Evolutionary conservation across 1,140 invertebrate genomes (phyloP).

Genomic region (Cotesia glomerata): DNA sequence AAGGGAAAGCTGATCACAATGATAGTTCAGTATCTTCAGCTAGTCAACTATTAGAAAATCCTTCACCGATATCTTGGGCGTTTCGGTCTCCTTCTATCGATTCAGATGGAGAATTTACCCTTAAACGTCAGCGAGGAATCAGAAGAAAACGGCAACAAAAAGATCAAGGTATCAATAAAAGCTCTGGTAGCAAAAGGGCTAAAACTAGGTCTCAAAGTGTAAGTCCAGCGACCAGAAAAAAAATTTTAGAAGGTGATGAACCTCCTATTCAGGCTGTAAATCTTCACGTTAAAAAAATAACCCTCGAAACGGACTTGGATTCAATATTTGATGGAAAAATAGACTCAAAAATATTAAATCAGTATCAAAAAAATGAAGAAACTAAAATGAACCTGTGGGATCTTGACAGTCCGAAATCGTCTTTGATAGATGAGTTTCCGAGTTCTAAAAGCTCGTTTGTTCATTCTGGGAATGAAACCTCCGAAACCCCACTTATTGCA

Average conservation of each 20-base stretch:
- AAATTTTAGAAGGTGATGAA: constrained; percentile 20
- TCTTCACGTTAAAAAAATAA: constrained; percentile 53
- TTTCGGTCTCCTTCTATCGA: constrained; percentile 54
- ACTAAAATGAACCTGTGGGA: constrained; percentile 52
- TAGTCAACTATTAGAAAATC: constrained; percentile 58
- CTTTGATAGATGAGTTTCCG: constrained; percentile 54
- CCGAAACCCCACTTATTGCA: constrained; percentile 56
- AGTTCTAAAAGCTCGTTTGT: constrained; percentile 54
- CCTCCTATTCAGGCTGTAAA: constrained; percentile 52
- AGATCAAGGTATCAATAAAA: constrained; percentile 39
- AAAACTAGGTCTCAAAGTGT: constrained; percentile 43
- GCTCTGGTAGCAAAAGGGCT: constrained; percentile 41
- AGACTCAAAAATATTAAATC: constrained; percentile 24
- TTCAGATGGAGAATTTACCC: constrained; percentile 55
- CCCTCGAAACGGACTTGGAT: constrained; percentile 57
- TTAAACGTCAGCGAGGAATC: constrained; percentile 60
- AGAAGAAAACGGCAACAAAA: constrained; percentile 54
- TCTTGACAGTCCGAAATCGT: constrained; percentile 56
- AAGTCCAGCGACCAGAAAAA: constrained; percentile 40
- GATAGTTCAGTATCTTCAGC: constrained; percentile 60
- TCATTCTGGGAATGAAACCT: constrained; percentile 51
- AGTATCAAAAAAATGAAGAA: constrained; percentile 30
- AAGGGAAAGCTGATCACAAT: constrained; percentile 43
- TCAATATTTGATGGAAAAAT: constrained; percentile 38
- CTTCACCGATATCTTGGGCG: constrained; percentile 57